These are phyloP conservation scores for Hetaerina americana DNA, from an alignment of 1,140 invertebrate species.

Conservation along the genomic window DNA sequence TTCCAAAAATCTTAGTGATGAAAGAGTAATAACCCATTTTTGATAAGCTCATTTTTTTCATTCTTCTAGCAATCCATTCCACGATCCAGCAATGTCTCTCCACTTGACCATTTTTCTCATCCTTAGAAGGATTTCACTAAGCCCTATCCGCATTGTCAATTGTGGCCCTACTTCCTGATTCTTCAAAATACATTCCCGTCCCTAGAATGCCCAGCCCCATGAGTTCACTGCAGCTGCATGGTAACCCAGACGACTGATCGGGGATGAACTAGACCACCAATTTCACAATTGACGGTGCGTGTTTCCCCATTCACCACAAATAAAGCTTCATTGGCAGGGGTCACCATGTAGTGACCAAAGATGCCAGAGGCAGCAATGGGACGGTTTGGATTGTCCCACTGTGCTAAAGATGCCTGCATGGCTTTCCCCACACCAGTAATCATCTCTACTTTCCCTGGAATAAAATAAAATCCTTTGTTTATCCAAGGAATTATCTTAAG, in stretches of 20 bases:
- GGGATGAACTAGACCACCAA: conserved; percentile 51
- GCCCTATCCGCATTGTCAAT: not conserved
- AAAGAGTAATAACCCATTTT: not conserved
- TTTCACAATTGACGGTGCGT: conserved; percentile 64
- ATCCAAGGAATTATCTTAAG: not conserved
- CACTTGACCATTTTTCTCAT: not conserved
- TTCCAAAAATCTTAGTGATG: too few relatives aligned
- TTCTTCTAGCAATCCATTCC: not conserved
- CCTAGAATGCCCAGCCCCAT: not conserved
- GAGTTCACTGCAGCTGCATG: conserved; percentile 12
- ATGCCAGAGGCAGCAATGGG: conserved; percentile 54
- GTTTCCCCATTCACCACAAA: conserved; percentile 62
- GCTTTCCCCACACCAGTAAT: conserved; percentile 58
- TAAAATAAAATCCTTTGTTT: conserved; percentile 7
- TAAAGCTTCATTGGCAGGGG: conserved; percentile 54
- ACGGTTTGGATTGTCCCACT: conserved; percentile 53
- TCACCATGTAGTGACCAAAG: conserved; percentile 64
- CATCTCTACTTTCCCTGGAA: conserved; percentile 59
- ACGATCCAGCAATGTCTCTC: not conserved
- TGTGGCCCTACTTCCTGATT: not conserved
- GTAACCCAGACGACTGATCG: conserved; percentile 52
- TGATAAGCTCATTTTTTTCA: not conserved
- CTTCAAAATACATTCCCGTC: not conserved
- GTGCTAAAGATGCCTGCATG: conserved; percentile 37
- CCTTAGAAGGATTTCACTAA: not conserved